Evolutionary conservation across 1,140 invertebrate genomes (phyloP).

Genomic region (Teleopsis dalmanni): DNA sequence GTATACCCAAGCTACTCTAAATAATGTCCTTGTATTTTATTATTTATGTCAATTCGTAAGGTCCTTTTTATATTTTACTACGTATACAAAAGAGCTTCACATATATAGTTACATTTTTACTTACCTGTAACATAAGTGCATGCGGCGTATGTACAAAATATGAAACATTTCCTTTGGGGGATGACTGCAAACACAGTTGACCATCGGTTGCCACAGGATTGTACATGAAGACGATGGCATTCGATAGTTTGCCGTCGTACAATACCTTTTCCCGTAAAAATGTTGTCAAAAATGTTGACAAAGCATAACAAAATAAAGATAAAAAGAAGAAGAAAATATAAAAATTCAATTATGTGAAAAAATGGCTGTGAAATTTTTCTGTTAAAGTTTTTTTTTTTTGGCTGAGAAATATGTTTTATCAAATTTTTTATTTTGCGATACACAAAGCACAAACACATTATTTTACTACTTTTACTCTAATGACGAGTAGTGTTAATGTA

Average conservation of each 20-base stretch:
- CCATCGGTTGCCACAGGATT: constrained; percentile 98
- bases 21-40: no score
- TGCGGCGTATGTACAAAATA: constrained; percentile 99
- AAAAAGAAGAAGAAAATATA: constrained; percentile 11
- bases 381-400: no score
- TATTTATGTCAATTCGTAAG: no score
- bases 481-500: no score
- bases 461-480: no score
- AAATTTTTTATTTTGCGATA: no score
- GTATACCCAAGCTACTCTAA: no score
- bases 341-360: neutral
- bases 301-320: no score
- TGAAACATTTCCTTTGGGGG: constrained; percentile 91
- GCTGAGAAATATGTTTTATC: no score
- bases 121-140: constrained; percentile 95
- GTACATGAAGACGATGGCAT: constrained; percentile 98
- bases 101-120: constrained; percentile 14
- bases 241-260: constrained; percentile 96
- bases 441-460: no score
- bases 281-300: no score
- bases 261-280: constrained; percentile 65
- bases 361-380: no score
- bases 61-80: neutral
- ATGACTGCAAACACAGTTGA: constrained; percentile 95
- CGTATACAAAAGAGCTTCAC: neutral